Evolutionary conservation across 2,113 vertebrate genomes (phyloP).

Genomic region (Lethenteron camtschaticum): DNA sequence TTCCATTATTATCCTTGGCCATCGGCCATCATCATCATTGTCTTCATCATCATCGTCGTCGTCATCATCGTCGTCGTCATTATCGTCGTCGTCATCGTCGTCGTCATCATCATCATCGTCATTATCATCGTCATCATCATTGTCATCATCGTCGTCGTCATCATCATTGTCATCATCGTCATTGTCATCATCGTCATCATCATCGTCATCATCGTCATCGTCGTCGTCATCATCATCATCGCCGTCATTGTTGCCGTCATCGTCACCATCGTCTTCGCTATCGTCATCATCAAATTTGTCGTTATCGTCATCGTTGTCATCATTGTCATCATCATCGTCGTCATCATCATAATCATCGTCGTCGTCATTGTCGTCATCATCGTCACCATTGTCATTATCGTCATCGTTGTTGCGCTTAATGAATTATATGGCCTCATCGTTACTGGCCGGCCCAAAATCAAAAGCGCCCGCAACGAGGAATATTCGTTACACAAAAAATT

Average conservation of each 20-base stretch:
- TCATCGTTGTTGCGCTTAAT: neutral
- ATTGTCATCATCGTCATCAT: neutral
- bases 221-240: neutral
- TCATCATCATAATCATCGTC: neutral
- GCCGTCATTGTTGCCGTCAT: neutral
- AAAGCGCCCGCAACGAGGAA: too few species aligned
- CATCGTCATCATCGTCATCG: neutral
- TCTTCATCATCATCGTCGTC: neutral
- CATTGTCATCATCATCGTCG: neutral
- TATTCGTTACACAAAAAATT: too few species aligned
- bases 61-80: neutral
- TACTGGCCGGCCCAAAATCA: too few species aligned
- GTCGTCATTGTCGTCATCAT: neutral
- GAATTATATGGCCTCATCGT: too few species aligned
- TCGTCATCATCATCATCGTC: neutral
- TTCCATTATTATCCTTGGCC: too few species aligned
- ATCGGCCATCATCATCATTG: neutral
- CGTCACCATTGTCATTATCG: neutral
- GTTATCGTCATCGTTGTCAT: neutral
- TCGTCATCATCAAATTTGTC: neutral
- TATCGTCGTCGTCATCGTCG: neutral
- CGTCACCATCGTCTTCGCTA: neutral
- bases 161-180: neutral
- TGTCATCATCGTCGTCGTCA: too few species aligned
- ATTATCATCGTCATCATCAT: neutral